Conservation (phyloP, 2,888 invertebrate species). For the Leucophenga maculata region DNA sequence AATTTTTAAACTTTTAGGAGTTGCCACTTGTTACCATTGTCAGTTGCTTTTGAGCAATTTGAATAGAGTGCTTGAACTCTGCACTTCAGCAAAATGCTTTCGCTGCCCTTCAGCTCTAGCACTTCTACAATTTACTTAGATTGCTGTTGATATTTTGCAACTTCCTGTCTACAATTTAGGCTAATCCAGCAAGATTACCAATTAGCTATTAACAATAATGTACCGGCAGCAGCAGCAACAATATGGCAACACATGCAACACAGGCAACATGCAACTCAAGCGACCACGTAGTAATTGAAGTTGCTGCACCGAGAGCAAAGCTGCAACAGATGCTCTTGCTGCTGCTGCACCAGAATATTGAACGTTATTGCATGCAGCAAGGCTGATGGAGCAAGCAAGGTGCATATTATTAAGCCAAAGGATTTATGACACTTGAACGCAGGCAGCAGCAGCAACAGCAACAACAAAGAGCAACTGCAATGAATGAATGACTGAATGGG, state of each 20-base stretch:
- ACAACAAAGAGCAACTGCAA: conserved; percentile 23
- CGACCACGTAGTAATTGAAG: conserved; percentile 27
- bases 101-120: too few relatives aligned
- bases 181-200: conserved; percentile 25
- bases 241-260: conserved; percentile 17
- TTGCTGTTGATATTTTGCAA: neutral
- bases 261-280: conserved; percentile 29
- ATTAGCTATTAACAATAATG: conserved; percentile 24
- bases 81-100: too few relatives aligned
- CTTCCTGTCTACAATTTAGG: conserved; percentile 25
- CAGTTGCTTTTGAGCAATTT: too few relatives aligned
- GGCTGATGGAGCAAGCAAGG: conserved; percentile 50
- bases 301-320: neutral
- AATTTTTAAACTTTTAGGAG: too few relatives aligned
- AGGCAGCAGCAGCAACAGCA: conserved; percentile 45
- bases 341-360: conserved; percentile 18
- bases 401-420: conserved; percentile 69
- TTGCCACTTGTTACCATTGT: too few relatives aligned
- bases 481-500: conserved; percentile 58
- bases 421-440: conserved; percentile 68
- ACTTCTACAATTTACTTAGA: too few relatives aligned
- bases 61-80: too few relatives aligned
- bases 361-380: conserved; percentile 13
- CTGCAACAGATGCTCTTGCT: conserved; percentile 24
- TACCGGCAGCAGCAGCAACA: conserved; percentile 29